A percentile compares a stretch with the other conserved stretches of the same genome.
These are phyloP conservation scores for Oncopeltus fasciatus DNA, from an alignment of 1,140 invertebrate species.

Conservation along the genomic window DNA sequence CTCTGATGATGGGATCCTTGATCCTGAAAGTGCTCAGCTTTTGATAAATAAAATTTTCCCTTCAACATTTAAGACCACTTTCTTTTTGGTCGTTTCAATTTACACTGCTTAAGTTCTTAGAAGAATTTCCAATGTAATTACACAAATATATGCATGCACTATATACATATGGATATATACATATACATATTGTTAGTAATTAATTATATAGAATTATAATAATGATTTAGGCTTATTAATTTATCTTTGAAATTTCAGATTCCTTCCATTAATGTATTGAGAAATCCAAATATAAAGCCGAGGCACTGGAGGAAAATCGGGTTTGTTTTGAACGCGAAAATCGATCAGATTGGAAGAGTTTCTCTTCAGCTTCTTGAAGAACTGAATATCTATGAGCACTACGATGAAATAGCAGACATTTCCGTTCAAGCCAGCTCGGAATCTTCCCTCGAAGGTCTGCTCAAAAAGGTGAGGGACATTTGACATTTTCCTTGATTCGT, in stretches of 20 bases:
- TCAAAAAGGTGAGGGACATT: conserved; percentile 57
- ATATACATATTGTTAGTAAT: neutral
- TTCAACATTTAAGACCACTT: no score
- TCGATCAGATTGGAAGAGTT: conserved; percentile 48
- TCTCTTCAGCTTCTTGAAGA: conserved; percentile 51
- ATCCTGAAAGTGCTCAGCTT: no score
- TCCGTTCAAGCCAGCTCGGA: conserved; percentile 73
- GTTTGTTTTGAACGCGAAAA: conserved; percentile 49
- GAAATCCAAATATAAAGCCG: conserved; percentile 54
- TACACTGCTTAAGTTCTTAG: no score
- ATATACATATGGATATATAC: neutral
- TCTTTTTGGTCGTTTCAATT: no score
- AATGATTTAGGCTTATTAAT: conserved; percentile 13
- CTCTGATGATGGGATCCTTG: no score
- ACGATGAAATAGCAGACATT: conserved; percentile 63
- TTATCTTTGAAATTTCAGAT: no score
- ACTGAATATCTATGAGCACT: conserved; percentile 52
- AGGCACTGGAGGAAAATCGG: conserved; percentile 76
- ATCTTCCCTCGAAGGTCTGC: conserved; percentile 55
- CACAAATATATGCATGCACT: no score
- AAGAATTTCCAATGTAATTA: no score
- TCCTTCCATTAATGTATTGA: conserved; percentile 54
- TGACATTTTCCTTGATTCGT: no score
- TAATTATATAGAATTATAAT: neutral
- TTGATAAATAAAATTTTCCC: no score